Evolutionary conservation across 2,888 invertebrate genomes (phyloP), one percentile per base, ranked within the genome.

Genomic region (Homarus gammarus): DNA sequence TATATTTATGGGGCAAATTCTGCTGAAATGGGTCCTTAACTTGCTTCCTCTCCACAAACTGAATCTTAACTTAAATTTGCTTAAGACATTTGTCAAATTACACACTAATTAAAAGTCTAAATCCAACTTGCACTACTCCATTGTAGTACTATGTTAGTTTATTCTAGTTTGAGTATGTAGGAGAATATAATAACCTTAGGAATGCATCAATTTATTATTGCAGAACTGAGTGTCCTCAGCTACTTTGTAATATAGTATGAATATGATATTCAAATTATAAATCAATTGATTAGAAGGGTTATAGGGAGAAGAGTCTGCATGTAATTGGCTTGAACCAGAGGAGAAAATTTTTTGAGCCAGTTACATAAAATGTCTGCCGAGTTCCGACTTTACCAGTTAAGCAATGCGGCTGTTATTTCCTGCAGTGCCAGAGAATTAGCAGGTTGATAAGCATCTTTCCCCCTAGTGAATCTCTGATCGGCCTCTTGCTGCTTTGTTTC

Each of bases 391-490:
- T 12, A 56, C 15, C 56, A 56, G 64, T 64, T 64, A 22, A 64
- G 1, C 27, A 64, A 27, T 27, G 27, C 64, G 64, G 64, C 64
- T 27, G 31, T 64, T 2, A 64, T 64, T 31, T 1, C 31, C 6
- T 5, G 64, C 64, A 5, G 64, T 64, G 33, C 56, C 49, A 40
- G 44, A 73, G 51, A 72, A 84, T 84, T 77, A 82, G 70, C 70
- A 77, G 83, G 77, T 83, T 88, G 51, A 78, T 75, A 49, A 88
- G 77, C 88, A 88, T 88, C 88, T 88, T 79, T 88, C 88, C 88
- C 88, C 88, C 88, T 88, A 88, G 88, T 88, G 88, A 88, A 85
- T 70, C 84, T 70, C 56, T 88, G 84, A 83, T 84, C 88, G 78
- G 77, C 84, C 88, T 84, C 84, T 88, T 88, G 77, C 84, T 78